Base-by-base conservation (phyloP, 64 coral and sea anemone species). In the Stylophora pistillata region DNA sequence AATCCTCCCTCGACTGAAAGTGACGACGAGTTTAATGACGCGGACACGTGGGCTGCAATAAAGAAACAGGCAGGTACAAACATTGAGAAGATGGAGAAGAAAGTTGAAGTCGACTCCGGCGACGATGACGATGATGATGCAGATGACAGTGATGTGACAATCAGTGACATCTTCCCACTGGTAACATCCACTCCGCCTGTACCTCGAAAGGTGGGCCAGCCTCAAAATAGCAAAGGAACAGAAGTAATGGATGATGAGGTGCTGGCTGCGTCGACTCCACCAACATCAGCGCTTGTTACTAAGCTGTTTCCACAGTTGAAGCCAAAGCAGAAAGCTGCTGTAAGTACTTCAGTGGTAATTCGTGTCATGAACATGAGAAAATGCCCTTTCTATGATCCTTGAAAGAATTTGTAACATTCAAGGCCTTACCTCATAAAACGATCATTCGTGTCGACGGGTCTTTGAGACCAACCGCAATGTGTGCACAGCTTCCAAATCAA, bases 291-390 rank as follows among this genome's bases (percentile, higher is more conserved):
- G 1, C 79, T 99, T 32, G 93, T 99, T 55, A 90, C 88, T 15
- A 99, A 99, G 91, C 73, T 99, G 41, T 99, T 99, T 32, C 97
- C 97, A 25, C 93, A 99, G 64, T 30, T 99, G 17, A 99, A 99
- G 56, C 86, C 83, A 55, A 95, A 95, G 30, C 62, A 88, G 55
- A 90, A 95, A 76, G 77, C 77, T 61, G 26, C 34, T 84, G 88
- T 34, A 82, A 74, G 91, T 88, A 4, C 3, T 47, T 47, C 37
- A 74, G 1, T 28, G 31, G 4, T 32, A 31, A 31, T 12, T 13
- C 9, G 1, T 70, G 33, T 55, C 37, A 47, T 47, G 37, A 47
- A 47, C 37, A 47, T 47, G 7, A 47, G 37, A 47, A 47, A 47
- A 47, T 4, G 37, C 37, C 37, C 37, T 47, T 7, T 47, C 3